A percentile compares a stretch with the other conserved stretches of the same genome.
phyloP scores from a whole-genome alignment of 2,113 vertebrate genomes.

The Dasyornis broadbenti region DNA sequence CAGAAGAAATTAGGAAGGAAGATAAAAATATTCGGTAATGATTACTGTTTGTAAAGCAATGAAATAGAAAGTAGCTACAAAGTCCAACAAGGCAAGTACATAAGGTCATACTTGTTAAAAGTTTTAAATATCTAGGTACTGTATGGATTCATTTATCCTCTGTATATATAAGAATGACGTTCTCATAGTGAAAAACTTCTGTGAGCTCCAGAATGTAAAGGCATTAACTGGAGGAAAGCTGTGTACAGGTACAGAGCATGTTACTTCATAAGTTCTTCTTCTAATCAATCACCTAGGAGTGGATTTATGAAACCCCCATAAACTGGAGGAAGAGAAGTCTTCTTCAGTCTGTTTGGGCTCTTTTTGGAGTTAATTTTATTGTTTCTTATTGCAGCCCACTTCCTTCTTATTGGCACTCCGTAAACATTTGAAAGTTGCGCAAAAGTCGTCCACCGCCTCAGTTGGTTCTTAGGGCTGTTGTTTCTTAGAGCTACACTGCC shows the following conservation, averaged over 20 bases:
- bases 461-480: neutral
- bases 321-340: neutral
- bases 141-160: neutral
- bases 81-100: neutral
- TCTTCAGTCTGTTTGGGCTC: neutral
- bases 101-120: neutral
- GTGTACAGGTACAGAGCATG: neutral
- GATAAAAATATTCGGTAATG: neutral
- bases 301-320: neutral
- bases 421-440: neutral
- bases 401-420: neutral
- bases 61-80: neutral
- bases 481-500: neutral
- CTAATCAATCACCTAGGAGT: neutral
- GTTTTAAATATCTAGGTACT: neutral
- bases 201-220: neutral
- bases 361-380: neutral
- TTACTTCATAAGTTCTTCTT: neutral
- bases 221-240: neutral
- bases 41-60: neutral
- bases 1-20: neutral
- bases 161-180: neutral
- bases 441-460: neutral
- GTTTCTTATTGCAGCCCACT: neutral
- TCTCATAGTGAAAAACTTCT: neutral